phyloP scores from a whole-genome alignment of 2,888 invertebrate species.

The Galeopsomyia nigrocyanea region DNA sequence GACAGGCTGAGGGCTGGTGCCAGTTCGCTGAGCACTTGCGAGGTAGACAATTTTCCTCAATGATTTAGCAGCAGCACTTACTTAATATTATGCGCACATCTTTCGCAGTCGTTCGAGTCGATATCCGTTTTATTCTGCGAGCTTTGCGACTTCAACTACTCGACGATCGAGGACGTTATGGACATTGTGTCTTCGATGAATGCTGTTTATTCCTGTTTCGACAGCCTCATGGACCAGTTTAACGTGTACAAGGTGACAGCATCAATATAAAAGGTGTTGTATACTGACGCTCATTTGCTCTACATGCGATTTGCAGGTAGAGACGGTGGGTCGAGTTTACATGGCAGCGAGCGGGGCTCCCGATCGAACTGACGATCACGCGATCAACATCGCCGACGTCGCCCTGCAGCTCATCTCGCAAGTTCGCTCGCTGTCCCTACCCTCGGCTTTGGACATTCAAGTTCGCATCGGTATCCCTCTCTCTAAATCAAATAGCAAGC shows the following conservation, averaged over 20 bases:
- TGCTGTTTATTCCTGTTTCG: constrained; percentile 87
- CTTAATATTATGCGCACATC: too few species aligned
- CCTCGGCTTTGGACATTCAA: constrained; percentile 73
- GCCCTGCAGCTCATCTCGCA: constrained; percentile 81
- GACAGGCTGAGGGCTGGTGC: constrained; percentile 83
- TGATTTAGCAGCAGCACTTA: too few species aligned
- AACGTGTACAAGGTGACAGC: constrained; percentile 85
- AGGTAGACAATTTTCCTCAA: constrained; percentile 72
- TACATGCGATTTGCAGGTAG: constrained; percentile 75
- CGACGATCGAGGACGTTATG: constrained; percentile 77
- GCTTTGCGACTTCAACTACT: constrained; percentile 75
- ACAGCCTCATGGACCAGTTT: constrained; percentile 85
- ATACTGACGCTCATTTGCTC: not conserved
- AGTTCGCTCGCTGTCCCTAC: constrained; percentile 76
- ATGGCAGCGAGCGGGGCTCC: constrained; percentile 94
- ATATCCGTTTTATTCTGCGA: constrained; percentile 87
- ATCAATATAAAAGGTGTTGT: too few species aligned
- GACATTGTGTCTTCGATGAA: constrained; percentile 89
- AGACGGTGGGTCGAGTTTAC: constrained; percentile 92
- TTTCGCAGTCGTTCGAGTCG: constrained; percentile 78
- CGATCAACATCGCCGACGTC: constrained; percentile 82
- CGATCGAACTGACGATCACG: constrained; percentile 80
- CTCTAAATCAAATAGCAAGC: not conserved
- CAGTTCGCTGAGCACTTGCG: constrained; percentile 84
- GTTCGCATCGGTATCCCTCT: constrained; percentile 74